Evolutionary conservation across 2,113 vertebrate genomes (phyloP).

Genomic region (Engraulis encrasicolus): DNA sequence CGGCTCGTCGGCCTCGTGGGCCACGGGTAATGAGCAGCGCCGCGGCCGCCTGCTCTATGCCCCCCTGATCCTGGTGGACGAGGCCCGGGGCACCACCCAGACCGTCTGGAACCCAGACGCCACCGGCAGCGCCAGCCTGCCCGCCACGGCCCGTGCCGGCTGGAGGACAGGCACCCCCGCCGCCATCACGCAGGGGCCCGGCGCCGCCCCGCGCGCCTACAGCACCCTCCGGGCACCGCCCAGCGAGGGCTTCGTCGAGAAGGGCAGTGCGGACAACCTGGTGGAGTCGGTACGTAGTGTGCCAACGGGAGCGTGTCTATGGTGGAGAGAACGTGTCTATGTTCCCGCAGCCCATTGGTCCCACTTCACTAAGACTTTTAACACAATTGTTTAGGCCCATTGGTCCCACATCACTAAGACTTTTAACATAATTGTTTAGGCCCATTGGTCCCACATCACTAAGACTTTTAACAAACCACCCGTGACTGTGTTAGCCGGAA

Average conservation of each 20-base stretch:
- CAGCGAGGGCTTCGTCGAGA: slow-evolving; percentile 67
- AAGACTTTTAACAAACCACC: too few species aligned
- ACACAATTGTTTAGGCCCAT: too few species aligned
- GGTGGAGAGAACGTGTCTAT: too few species aligned
- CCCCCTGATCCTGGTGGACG: slow-evolving; percentile 85
- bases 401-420: too few species aligned
- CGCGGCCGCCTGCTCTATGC: slow-evolving; percentile 84
- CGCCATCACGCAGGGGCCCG: slow-evolving; percentile 57
- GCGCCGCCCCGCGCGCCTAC: slow-evolving; percentile 76
- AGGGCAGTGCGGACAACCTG: slow-evolving; percentile 88
- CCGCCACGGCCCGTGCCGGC: slow-evolving; percentile 50
- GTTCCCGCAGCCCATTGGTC: too few species aligned
- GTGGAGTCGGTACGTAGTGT: slow-evolving; percentile 87
- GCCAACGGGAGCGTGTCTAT: too few species aligned
- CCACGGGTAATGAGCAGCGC: slow-evolving; percentile 73
- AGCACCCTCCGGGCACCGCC: slow-evolving; percentile 80
- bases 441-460: too few species aligned
- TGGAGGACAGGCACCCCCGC: slow-evolving; percentile 54
- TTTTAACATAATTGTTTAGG: too few species aligned
- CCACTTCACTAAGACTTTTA: too few species aligned
- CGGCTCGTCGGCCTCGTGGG: slow-evolving; percentile 80
- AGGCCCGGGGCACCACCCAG: slow-evolving; percentile 62
- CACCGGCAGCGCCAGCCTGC: slow-evolving; percentile 55
- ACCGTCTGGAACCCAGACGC: slow-evolving; percentile 50
- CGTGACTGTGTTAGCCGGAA: too few species aligned